Conservation (phyloP, 2,888 invertebrate genomes). For the Tetranychus truncatus region DNA sequence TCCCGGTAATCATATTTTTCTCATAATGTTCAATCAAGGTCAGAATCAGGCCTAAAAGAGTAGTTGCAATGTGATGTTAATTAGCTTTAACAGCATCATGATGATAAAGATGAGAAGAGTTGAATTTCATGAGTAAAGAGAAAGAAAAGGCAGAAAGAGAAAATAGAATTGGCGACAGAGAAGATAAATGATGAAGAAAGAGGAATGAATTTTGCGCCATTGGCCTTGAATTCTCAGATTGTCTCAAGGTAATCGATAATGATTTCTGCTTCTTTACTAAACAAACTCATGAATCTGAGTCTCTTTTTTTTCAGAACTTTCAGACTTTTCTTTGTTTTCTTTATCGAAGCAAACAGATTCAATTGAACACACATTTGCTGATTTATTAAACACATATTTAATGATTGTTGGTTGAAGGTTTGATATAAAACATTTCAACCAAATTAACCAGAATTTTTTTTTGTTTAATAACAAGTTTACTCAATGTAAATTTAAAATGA, state of each 20-base stretch:
- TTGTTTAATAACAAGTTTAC: no score
- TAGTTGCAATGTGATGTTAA: neutral
- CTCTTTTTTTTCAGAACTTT: neutral
- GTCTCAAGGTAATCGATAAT: neutral
- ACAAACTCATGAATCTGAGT: neutral
- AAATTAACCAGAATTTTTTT: no score
- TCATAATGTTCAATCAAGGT: neutral
- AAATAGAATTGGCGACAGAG: neutral
- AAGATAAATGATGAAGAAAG: neutral
- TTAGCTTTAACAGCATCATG: neutral
- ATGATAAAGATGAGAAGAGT: no score
- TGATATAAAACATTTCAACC: no score
- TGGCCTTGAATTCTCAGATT: neutral
- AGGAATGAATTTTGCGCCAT: neutral
- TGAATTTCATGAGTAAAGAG: neutral
- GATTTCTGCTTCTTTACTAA: neutral
- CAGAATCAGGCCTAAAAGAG: neutral
- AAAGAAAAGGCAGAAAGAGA: neutral
- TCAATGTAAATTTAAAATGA: no score
- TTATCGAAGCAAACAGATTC: neutral
- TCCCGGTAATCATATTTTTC: neutral
- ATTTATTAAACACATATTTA: no score
- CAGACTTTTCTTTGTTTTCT: neutral
- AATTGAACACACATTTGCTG: no score
- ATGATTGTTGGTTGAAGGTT: no score